Base-by-base conservation (phyloP, 35 echinoderm and acorn worm species). In the Apostichopus californicus region DNA sequence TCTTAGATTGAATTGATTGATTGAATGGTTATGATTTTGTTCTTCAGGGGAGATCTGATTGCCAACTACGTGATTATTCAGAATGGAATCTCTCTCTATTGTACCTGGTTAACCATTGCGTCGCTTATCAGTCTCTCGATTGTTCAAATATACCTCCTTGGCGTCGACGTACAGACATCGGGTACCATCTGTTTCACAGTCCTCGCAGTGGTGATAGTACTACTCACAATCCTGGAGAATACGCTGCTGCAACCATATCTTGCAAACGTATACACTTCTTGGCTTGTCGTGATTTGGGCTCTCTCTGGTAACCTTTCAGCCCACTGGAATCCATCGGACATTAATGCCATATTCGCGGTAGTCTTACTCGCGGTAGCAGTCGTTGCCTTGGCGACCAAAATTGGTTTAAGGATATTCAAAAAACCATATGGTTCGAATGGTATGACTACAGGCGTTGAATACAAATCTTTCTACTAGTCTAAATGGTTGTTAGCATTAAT, bases 101-200 rank as follows among this genome's bases (percentile, higher is more conserved):
- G 79, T 52, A 81, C 79, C 5, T 81, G 79, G 79, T 26, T 81
- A 13, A 81, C 79, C 25, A 81, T 81, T 28, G 79, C 79, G 21
- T 34, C 79, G 5, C 79, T 81, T 0, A 26, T 81, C 7, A 81
- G 79, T 15, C 79, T 81, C 8, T 81, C 79, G 1, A 81, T 81
- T 54, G 79, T 81, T 12, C 79, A 81, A 28, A 81, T 81, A 81
- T 81, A 81, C 54, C 22, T 28, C 24, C 25, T 81, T 28, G 79
- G 79, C 6, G 34, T 68, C 5, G 18, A 21, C 21, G 22, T 28
- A 11, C 12, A 89, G 25, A 65, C 87, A 9, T 64, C 60, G 15
- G 60, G 34, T 89, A 89, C 26, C 68, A 71, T 89, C 22, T 72
- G 68, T 24, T 87, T 87, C 61, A 87, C 84, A 14, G 60, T 63